These are phyloP conservation scores for Caenorhabditis tropicalis DNA, from an alignment of 1,140 invertebrate genomes.

Conservation along the genomic window DNA sequence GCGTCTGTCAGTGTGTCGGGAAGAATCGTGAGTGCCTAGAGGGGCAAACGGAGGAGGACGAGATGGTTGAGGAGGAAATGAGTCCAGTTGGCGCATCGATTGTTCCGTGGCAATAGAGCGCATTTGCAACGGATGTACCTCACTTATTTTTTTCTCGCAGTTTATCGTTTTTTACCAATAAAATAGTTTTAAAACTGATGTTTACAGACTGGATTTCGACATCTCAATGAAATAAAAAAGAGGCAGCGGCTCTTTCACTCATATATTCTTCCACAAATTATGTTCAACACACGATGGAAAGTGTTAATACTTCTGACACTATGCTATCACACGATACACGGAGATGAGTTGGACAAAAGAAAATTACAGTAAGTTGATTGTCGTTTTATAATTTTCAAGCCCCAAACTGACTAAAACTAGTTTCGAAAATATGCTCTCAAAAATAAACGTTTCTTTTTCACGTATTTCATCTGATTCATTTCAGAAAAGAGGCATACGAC, in stretches of 20 bases:
- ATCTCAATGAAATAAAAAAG: slow-evolving; percentile 9
- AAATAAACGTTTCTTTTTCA: no score
- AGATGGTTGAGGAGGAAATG: not conserved
- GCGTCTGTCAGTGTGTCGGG: not conserved
- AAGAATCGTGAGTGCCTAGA: not conserved
- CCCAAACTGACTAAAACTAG: no score
- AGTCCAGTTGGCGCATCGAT: slow-evolving; percentile 39
- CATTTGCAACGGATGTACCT: not conserved
- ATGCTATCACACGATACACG: not conserved
- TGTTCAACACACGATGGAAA: slow-evolving; percentile 33
- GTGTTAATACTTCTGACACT: not conserved
- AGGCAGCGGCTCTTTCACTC: not conserved
- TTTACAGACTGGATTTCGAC: not conserved
- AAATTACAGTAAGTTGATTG: not conserved
- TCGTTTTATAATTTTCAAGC: no score
- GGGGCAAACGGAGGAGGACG: not conserved
- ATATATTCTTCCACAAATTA: not conserved
- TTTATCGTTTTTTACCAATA: not conserved
- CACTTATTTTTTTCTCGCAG: not conserved
- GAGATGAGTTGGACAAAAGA: slow-evolving; percentile 1
- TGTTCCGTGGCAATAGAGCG: not conserved
- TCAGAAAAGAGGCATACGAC: slow-evolving; percentile 83
- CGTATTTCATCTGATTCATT: no score
- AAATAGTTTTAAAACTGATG: not conserved
- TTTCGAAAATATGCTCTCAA: no score